A percentile compares a stretch with the other conserved stretches of the same genome.
Evolutionary conservation across 2,888 invertebrate species (phyloP).

Genomic region (Andrena camellia): DNA sequence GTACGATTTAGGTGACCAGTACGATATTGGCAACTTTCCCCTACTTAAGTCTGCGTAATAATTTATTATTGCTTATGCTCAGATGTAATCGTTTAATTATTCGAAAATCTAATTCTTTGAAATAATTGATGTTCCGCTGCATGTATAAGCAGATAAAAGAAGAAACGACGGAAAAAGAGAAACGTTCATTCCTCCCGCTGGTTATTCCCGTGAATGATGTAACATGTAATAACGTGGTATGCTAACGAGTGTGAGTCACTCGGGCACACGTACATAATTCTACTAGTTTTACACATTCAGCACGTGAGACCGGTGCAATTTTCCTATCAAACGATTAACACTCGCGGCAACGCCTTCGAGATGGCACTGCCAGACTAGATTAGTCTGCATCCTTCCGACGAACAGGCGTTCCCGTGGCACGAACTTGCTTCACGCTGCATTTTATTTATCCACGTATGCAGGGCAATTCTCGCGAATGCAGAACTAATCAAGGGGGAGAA

Average conservation of each 20-base stretch:
- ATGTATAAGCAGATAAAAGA: not conserved
- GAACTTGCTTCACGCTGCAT: not conserved
- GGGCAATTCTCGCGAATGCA: no score
- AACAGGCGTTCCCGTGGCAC: not conserved
- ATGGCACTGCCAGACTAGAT: conserved; percentile 23
- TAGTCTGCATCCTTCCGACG: conserved; percentile 22
- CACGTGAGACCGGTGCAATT: conserved; percentile 43
- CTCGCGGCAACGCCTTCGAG: conserved; percentile 15
- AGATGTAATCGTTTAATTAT: not conserved
- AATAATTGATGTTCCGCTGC: not conserved
- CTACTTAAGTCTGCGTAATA: not conserved
- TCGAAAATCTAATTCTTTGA: not conserved
- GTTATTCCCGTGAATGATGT: conserved; percentile 51
- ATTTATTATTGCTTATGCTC: not conserved
- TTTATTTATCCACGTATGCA: not conserved
- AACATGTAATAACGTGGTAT: conserved; percentile 42
- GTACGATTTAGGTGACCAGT: no score
- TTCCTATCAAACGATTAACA: conserved; percentile 43
- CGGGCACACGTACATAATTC: conserved; percentile 47
- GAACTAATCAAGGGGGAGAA: no score
- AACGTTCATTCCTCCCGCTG: conserved; percentile 22
- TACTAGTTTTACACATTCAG: conserved; percentile 38
- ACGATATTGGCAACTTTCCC: no score
- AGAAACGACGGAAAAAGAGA: not conserved
- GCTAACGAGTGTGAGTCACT: conserved; percentile 53